These are phyloP conservation scores for Theropithecus gelada DNA, from an alignment of 2,113 vertebrate genomes.

Conservation along the genomic window DNA sequence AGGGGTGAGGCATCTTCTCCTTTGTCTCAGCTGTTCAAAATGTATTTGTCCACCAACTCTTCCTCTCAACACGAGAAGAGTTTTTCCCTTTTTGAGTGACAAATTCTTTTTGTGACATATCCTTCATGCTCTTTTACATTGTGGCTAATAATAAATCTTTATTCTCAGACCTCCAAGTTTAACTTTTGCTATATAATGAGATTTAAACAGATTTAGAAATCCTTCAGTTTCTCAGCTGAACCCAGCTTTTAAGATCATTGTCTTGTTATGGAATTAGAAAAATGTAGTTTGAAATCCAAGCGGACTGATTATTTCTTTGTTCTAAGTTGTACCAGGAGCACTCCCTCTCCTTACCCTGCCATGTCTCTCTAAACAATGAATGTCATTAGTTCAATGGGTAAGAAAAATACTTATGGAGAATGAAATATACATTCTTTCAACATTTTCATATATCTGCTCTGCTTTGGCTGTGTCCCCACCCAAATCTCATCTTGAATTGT, in stretches of 20 bases:
- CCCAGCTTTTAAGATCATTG: background rate
- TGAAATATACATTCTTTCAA: background rate
- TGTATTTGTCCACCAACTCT: background rate
- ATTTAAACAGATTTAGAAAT: constrained; percentile 22
- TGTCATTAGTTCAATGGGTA: background rate
- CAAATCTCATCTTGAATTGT: too few species aligned
- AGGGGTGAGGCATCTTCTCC: background rate
- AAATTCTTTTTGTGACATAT: background rate
- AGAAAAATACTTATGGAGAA: background rate
- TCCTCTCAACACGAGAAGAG: background rate
- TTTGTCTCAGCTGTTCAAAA: background rate
- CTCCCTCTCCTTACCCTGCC: background rate
- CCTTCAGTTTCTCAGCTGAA: background rate
- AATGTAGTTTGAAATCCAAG: constrained; percentile 29
- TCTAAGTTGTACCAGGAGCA: background rate
- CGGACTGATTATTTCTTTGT: background rate
- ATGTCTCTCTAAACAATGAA: background rate
- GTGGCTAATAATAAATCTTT: background rate
- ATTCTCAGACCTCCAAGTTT: background rate
- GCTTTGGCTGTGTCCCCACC: too few species aligned
- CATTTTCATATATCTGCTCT: background rate
- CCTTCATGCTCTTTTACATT: background rate
- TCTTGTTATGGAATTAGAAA: background rate
- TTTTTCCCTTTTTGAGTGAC: background rate
- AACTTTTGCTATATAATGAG: background rate